Evolutionary conservation across 2,888 invertebrate species (phyloP), one percentile per base, ranked within the genome.

Genomic region (Encarsia formosa): DNA sequence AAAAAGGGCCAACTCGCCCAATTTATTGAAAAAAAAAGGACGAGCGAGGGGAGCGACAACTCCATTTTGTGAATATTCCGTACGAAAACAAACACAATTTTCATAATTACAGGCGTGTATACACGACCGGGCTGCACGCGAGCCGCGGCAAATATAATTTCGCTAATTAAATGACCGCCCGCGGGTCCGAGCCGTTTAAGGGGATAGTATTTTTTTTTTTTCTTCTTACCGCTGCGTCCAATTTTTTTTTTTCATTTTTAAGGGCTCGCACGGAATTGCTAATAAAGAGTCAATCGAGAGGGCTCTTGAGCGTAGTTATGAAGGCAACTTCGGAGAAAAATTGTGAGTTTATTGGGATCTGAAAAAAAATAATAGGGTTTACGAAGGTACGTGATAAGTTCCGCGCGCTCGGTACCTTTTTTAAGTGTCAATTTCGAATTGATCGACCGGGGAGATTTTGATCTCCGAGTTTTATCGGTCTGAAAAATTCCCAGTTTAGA

Each of bases 41-140:
- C 16, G 34, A 34, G 16, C 13, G 29, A n/a, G n/a, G n/a, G n/a
- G n/a, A n/a, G 40, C 35, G 53, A 43, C 49, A 49, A 41, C 44
- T 34, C 40, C 29, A 42, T 31, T 38, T 5, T n/a, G n/a, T n/a
- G n/a, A n/a, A n/a, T n/a, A n/a, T n/a, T n/a, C 50, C 29, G 29
- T 13, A 9, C 34, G 57, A 59, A 59, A 64, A 55, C 51, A 63
- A 65, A 64, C 60, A 60, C 58, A 57, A 66, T 65, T 66, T 65
- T 63, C 61, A 60, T 66, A 65, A 66, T 67, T 65, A 63, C 56
- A 50, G 54, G 40, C 22, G 50, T 13, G 46, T n/a, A n/a, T n/a
- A n/a, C n/a, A n/a, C n/a, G 39, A 26, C 40, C 35, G 47, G 24
- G 16, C 26, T 16, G n/a, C 16, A 43, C 43, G 43, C 32, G 43